Evolutionary conservation across 35 echinoderm and acorn worm species (phyloP).

Genomic region (Hemicentrotus pulcherrimus): DNA sequence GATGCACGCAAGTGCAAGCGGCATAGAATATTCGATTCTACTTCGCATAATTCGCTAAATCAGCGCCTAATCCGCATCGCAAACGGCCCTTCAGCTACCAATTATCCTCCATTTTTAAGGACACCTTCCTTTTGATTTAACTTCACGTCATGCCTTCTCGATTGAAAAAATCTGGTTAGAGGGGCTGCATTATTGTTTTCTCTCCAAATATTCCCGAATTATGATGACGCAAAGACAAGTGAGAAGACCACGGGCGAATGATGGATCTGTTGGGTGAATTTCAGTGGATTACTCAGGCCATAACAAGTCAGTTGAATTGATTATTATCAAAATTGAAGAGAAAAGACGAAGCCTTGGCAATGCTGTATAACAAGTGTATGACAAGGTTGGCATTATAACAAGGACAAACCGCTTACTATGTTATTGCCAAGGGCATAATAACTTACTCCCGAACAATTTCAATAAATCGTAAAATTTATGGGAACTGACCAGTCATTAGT

Average conservation of each 20-base stretch:
- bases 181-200: not conserved
- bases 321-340: not conserved
- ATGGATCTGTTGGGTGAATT: not conserved
- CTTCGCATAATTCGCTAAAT: not conserved
- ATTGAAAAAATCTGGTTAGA: not conserved
- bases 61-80: not conserved
- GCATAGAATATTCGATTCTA: not conserved
- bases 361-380: not conserved
- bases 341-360: not conserved
- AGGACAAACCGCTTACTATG: not conserved
- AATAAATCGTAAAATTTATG: constrained; percentile 1
- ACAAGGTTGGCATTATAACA: not conserved
- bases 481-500: not conserved
- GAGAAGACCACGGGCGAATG: not conserved
- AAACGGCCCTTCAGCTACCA: not conserved
- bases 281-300: not conserved
- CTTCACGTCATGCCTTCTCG: not conserved
- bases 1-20: not conserved
- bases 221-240: not conserved
- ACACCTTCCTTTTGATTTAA: not conserved
- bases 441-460: not conserved
- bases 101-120: not conserved
- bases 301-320: not conserved
- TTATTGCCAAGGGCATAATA: not conserved
- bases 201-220: not conserved